Base-by-base conservation (phyloP, 1,140 invertebrate species). In the Euglossa dilemma region DNA sequence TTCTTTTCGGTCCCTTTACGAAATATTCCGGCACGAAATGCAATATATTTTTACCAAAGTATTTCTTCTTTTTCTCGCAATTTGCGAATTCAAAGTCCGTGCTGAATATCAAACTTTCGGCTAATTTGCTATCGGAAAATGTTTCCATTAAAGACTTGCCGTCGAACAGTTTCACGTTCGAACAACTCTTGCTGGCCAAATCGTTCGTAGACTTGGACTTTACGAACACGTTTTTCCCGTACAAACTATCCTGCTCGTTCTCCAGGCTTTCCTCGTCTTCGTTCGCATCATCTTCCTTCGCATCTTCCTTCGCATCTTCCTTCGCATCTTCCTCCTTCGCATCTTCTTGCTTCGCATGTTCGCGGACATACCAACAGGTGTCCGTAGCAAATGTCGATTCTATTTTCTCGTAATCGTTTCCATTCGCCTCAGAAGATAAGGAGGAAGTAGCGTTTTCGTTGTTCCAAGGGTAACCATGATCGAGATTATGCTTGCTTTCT, bases 1-100 rank as follows among this genome's bases (percentile, higher is more conserved):
- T 61, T 16, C 80, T 86, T 36, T 85, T 90, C 8, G 63, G 69
- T 0, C 71, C 71, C 14, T 78, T 89, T 28, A 74, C 77, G 7
- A 88, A 23, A 36, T 87, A 85, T 14, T 80, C 75, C 0, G 93
- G 93, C 0, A 92, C 91, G 47, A 92, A 92, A 64, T 92, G 90
- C 11, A 93, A 59, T 16, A 93, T 89, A 69, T 89, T 91, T 63
- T 78, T 91, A 0, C 92, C 83, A 45, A 93, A 93, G 9, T 87
- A 85, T 23, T 59, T 87, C 18, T 89, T 90, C 43, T 90, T 91
- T 18, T 91, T 90, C 0, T 16, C 47, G n/a, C 43, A 52, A 43
- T n/a, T 25, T 57, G 57, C 1, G 20, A 43, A 20, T 6, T 77
- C 70, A 12, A 36, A 36, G 36, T 36, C 36, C 36, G 64, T 67